A percentile compares a stretch with the other conserved stretches of the same genome.
These are phyloP conservation scores for Caprella mutica DNA, from an alignment of 2,888 invertebrate species.

Conservation along the genomic window DNA sequence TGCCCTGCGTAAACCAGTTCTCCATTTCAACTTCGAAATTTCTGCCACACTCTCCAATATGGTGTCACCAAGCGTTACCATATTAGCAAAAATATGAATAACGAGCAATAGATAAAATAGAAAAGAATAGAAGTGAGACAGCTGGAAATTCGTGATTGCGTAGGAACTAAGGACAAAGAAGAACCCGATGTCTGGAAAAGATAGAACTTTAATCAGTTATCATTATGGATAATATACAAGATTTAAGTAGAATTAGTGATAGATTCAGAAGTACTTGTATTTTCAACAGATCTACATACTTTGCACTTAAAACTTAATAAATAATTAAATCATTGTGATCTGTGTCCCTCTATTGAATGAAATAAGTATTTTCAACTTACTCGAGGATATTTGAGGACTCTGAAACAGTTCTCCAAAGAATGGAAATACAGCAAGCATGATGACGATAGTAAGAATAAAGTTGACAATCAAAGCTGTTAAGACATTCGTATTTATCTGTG, in stretches of 20 bases:
- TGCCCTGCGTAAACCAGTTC: constrained; percentile 12
- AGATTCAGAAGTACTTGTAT: not conserved
- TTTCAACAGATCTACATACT: too few relatives aligned
- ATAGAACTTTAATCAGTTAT: too few relatives aligned
- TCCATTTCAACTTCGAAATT: constrained; percentile 16
- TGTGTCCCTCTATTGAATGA: not conserved
- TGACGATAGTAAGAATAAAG: not conserved
- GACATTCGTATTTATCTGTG: constrained; percentile 18
- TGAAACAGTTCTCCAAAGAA: constrained; percentile 3
- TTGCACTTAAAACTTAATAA: too few relatives aligned
- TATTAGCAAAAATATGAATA: constrained; percentile 13
- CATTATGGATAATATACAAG: too few relatives aligned
- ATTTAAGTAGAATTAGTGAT: not conserved
- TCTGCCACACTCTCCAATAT: constrained; percentile 19
- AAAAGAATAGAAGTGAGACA: constrained; percentile 16
- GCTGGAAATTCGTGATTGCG: constrained; percentile 9
- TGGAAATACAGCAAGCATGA: constrained; percentile 20
- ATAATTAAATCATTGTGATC: too few relatives aligned
- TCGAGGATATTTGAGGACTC: not conserved
- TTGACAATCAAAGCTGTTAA: constrained; percentile 13
- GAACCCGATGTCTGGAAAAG: constrained; percentile 17
- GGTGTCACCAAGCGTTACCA: constrained; percentile 15
- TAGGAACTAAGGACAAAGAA: constrained; percentile 19
- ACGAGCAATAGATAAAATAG: constrained; percentile 13
- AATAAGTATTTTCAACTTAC: not conserved